Conservation (phyloP, 2,797 vertebrate species). For the Harpagifer antarcticus region DNA sequence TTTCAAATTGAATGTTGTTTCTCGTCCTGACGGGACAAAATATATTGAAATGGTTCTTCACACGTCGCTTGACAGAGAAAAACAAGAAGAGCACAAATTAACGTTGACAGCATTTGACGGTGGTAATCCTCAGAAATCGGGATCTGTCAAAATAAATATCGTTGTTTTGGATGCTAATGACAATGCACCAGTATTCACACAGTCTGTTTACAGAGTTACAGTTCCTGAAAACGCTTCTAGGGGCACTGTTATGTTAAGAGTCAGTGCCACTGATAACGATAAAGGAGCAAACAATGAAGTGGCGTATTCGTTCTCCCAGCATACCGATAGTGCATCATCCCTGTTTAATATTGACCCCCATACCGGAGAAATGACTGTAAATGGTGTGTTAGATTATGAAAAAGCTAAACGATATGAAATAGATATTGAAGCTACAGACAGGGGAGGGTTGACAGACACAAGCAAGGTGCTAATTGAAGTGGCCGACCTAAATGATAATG, state of each 20-base stretch:
- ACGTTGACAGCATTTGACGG: slow-evolving; percentile 58
- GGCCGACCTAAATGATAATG: slow-evolving; percentile 83
- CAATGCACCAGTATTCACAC: slow-evolving; percentile 64
- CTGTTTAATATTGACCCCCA: slow-evolving; percentile 68
- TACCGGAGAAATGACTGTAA: slow-evolving; percentile 62
- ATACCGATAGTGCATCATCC: slow-evolving; percentile 45
- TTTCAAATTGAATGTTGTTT: slow-evolving; percentile 77
- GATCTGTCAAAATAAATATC: slow-evolving; percentile 76
- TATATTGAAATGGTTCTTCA: slow-evolving; percentile 69
- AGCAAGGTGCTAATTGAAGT: slow-evolving; percentile 80
- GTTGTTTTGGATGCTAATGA: slow-evolving; percentile 82
- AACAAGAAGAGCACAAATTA: slow-evolving; percentile 62
- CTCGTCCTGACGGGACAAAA: slow-evolving; percentile 64
- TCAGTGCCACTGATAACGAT: slow-evolving; percentile 78
- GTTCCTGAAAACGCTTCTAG: slow-evolving; percentile 60
- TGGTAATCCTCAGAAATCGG: slow-evolving; percentile 62
- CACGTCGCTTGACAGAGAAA: slow-evolving; percentile 73
- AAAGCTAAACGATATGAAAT: slow-evolving; percentile 75
- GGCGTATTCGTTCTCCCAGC: slow-evolving; percentile 72
- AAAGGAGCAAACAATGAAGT: slow-evolving; percentile 73
- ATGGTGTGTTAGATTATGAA: slow-evolving; percentile 74
- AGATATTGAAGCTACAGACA: slow-evolving; percentile 78
- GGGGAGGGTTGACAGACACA: slow-evolving; percentile 73
- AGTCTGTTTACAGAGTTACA: slow-evolving; percentile 65
- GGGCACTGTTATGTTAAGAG: slow-evolving; percentile 61